These are phyloP conservation scores for Eulithis testata DNA, from an alignment of 2,888 invertebrate species.

Conservation along the genomic window DNA sequence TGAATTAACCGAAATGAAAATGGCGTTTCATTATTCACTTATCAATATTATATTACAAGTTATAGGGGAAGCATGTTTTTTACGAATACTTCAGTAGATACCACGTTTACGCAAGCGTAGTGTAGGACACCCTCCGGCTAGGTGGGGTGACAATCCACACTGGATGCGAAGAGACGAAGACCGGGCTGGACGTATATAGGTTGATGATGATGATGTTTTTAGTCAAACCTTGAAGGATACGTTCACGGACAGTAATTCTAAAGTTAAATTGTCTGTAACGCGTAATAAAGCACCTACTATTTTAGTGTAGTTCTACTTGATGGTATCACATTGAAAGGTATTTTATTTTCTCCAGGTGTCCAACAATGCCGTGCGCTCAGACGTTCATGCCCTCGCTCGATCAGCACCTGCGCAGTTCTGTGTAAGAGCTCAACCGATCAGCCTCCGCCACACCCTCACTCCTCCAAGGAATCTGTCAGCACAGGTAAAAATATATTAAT, in stretches of 20 bases:
- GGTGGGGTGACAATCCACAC: too few species aligned
- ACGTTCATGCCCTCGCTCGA: conserved; percentile 56
- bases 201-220: not conserved
- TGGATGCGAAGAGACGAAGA: too few species aligned
- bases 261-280: not conserved
- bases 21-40: too few species aligned
- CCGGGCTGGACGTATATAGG: not conserved
- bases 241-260: not conserved
- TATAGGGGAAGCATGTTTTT: too few species aligned
- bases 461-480: conserved; percentile 64
- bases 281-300: too few species aligned
- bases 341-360: conserved; percentile 53
- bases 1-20: too few species aligned
- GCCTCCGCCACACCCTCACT: conserved; percentile 67
- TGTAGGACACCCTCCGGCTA: too few species aligned
- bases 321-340: not conserved
- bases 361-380: conserved; percentile 68
- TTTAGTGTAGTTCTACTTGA: too few species aligned
- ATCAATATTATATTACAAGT: too few species aligned
- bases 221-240: conserved; percentile 14
- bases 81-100: too few species aligned
- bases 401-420: conserved; percentile 69
- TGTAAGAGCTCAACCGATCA: conserved; percentile 78
- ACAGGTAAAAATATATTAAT: conserved; percentile 48
- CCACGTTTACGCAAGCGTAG: too few species aligned